Base-by-base conservation (phyloP, 1,140 invertebrate genomes). In the Choristoneura fumiferana region DNA sequence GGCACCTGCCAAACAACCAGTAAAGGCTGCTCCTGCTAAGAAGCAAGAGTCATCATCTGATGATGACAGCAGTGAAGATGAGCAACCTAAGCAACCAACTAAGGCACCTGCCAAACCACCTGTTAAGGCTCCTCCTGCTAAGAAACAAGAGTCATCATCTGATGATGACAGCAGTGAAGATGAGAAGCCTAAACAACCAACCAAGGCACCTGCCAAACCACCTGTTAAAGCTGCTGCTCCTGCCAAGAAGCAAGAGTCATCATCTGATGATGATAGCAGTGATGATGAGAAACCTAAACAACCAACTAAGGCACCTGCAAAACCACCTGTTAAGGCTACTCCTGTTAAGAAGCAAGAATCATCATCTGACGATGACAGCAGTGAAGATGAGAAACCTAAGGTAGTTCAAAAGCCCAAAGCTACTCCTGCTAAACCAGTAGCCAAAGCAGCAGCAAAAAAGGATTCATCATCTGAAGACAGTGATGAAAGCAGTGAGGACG, bases 351-450 rank as follows among this genome's bases (percentile, higher is more conserved):
- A 62, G 56, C 38, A 43, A 56, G 52, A 45, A 18, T 63, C 60
- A 35, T 65, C 63, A 54, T 66, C 64, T 49, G 64, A 61, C 53
- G 56, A 59, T 67, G 77, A 77, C 40, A 74, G 63, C 36, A 73
- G 69, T 71, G 76, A 78, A 34, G 65, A 62, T 35, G 64, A 67
- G 38, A 62, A 56, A 22, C 58, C 58, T 0, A 60, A 59, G 18
- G 22, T 33, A 33, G 14, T 34, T 22, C 45, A 57, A 13, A 60
- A 57, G n/a, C 54, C 54, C 8, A 55, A 55, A 17, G 54, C 18
- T 0, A 29, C 63, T 13, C 54, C 39, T n/a, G 55, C 18, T 9
- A 60, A 60, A 43, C 43, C 57, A 38, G 38, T 49, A 58, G 10
- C 57, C 2, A 58, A 58, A 38, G 40, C 40, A 17, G 18, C 43